These are phyloP conservation scores for Pseudopodoces humilis DNA, from an alignment of 2,113 vertebrate genomes.

Conservation along the genomic window DNA sequence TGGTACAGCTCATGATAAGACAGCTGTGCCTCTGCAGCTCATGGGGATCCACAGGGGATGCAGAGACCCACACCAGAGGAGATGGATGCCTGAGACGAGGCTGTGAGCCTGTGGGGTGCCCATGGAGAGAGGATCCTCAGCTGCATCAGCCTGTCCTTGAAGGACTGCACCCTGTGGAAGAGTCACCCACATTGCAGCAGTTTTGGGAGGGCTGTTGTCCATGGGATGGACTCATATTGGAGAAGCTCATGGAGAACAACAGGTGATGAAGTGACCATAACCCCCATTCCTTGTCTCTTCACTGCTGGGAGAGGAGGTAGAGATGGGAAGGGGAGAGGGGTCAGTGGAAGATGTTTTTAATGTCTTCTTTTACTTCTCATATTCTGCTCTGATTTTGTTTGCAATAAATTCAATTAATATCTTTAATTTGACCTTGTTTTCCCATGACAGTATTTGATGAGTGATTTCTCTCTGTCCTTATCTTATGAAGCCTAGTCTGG, in stretches of 20 bases:
- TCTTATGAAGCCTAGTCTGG: neutral
- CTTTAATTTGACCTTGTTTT: neutral
- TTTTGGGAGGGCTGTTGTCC: too few relatives aligned
- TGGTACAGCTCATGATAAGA: neutral
- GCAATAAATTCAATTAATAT: neutral
- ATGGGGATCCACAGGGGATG: rapidly evolving
- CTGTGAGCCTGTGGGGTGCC: neutral
- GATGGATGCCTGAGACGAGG: neutral
- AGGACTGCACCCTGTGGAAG: rapidly evolving
- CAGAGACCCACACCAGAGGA: rapidly evolving
- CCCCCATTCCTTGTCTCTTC: neutral
- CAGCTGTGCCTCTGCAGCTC: neutral
- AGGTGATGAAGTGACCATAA: too few relatives aligned
- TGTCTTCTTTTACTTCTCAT: neutral
- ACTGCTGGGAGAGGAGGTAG: neutral
- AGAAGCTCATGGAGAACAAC: neutral
- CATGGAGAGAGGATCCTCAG: rapidly evolving
- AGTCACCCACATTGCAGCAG: neutral
- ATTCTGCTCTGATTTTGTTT: neutral
- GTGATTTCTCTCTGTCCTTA: neutral
- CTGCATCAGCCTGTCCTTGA: neutral
- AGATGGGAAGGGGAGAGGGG: neutral
- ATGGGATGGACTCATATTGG: neutral
- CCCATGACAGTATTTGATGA: neutral
- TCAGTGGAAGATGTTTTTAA: neutral